Evolutionary conservation across 2,888 invertebrate species (phyloP).

Genomic region (Tipula vernalis): DNA sequence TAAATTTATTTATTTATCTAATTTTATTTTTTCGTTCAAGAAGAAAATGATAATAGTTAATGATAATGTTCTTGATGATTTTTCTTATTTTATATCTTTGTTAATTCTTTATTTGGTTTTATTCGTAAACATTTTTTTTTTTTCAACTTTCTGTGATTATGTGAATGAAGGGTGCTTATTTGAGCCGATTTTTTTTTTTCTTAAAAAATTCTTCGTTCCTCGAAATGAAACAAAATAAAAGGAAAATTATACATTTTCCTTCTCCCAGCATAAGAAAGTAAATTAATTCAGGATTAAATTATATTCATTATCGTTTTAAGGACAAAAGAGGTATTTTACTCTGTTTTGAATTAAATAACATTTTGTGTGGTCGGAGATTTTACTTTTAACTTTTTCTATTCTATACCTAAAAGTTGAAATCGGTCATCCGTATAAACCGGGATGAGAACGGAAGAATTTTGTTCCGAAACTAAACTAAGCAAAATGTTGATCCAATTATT

Average conservation of each 20-base stretch:
- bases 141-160: not conserved
- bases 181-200: not conserved
- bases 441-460: too few species aligned
- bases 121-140: not conserved
- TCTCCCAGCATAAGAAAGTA: not conserved
- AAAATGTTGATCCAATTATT: too few species aligned
- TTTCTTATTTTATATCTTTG: not conserved
- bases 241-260: not conserved
- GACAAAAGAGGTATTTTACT: not conserved
- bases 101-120: not conserved
- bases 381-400: not conserved
- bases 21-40: not conserved
- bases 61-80: not conserved
- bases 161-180: constrained; percentile 4
- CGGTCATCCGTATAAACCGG: not conserved
- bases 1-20: not conserved
- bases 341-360: not conserved
- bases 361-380: not conserved
- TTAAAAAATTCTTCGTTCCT: not conserved
- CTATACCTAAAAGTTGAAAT: not conserved
- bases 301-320: not conserved
- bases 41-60: not conserved
- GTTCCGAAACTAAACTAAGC: too few species aligned
- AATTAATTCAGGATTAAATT: not conserved
- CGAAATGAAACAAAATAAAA: not conserved